Evolutionary conservation across 2,113 vertebrate genomes (phyloP).

Genomic region (Ursus arctos): DNA sequence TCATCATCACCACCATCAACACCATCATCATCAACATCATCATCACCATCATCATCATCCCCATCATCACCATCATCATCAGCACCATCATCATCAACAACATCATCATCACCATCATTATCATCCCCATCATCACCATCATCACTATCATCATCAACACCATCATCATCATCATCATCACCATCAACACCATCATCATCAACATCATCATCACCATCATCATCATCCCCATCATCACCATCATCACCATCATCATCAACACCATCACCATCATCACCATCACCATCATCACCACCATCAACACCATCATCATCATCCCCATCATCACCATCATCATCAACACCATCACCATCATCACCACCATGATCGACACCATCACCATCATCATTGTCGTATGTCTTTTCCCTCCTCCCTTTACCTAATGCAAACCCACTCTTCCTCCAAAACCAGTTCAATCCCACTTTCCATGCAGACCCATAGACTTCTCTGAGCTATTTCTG

Average conservation of each 20-base stretch:
- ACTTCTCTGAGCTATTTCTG: background rate
- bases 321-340: fast-evolving
- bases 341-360: background rate
- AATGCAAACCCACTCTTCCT: background rate
- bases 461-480: background rate
- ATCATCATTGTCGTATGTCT: background rate
- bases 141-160: background rate
- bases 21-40: background rate
- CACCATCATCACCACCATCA: fast-evolving
- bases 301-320: background rate
- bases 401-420: background rate
- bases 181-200: background rate
- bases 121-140: background rate
- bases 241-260: background rate
- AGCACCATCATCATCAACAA: no score
- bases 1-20: no score
- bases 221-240: no score
- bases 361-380: no score
- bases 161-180: fast-evolving
- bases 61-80: background rate
- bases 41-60: background rate
- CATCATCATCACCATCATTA: background rate
- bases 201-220: background rate
- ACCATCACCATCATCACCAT: background rate
- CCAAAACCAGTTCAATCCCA: background rate